Percentiles rank a stretch among this genome's conserved stretches.
Conservation (phyloP, 2,113 vertebrate species). For the Gopherus evgoodei region DNA sequence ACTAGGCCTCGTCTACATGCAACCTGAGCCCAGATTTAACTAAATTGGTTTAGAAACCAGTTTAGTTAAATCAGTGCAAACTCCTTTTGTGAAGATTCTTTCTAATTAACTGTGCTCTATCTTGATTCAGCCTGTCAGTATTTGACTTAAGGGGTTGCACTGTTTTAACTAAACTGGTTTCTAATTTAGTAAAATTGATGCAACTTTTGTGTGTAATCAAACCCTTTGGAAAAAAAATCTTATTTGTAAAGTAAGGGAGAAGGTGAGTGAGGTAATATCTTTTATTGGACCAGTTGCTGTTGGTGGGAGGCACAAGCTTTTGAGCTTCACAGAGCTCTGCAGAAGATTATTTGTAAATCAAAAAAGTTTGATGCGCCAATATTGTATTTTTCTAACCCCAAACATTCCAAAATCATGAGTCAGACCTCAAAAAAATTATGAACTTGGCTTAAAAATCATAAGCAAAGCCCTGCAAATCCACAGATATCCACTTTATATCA, state of each 20-base stretch:
- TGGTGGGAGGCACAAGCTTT: neutral
- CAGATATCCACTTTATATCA: too few species aligned
- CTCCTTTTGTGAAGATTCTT: neutral
- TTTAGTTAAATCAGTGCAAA: neutral
- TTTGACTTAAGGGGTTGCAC: neutral
- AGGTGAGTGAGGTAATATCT: neutral
- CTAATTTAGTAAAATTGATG: neutral
- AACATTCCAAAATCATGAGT: neutral
- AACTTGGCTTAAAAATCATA: neutral
- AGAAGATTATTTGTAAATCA: neutral
- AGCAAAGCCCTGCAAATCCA: too few species aligned
- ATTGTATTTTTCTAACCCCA: neutral
- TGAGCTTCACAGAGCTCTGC: neutral
- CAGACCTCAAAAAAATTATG: neutral
- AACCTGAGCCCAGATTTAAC: neutral
- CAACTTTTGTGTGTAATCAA: neutral
- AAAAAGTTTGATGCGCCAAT: neutral
- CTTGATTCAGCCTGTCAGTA: neutral
- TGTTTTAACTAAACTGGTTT: neutral
- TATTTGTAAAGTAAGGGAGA: neutral
- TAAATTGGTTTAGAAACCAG: neutral
- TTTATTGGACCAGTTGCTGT: neutral
- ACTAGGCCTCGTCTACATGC: neutral
- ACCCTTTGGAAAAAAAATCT: neutral
- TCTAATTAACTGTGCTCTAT: neutral